A percentile compares a stretch with the other conserved stretches of the same genome.
phyloP scores from a whole-genome alignment of 2,797 vertebrate species.

The Bufotes viridis region DNA sequence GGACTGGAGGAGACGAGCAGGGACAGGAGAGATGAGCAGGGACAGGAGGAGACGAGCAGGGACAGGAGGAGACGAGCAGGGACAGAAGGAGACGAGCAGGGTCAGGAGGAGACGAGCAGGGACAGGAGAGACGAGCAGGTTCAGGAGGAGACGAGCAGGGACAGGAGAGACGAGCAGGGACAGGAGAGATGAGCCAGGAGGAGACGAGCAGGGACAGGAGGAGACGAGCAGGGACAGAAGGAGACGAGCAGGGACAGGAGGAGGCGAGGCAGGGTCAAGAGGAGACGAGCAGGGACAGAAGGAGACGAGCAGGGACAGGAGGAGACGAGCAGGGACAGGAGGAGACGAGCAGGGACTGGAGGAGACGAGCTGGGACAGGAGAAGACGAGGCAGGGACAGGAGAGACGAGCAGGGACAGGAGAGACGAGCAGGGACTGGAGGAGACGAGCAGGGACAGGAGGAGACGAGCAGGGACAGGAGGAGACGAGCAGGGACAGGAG shows the following conservation, averaged over 20 bases:
- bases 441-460: not conserved
- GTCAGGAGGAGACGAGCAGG: too few relatives aligned
- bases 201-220: not conserved
- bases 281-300: not conserved
- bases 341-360: not conserved
- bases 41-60: not conserved
- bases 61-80: too few relatives aligned
- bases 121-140: not conserved
- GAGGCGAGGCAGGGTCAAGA: too few relatives aligned
- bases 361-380: too few relatives aligned
- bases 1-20: not conserved
- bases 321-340: not conserved
- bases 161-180: not conserved
- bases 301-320: not conserved
- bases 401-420: not conserved
- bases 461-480: not conserved
- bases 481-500: not conserved
- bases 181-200: not conserved
- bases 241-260: not conserved
- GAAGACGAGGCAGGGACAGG: not conserved
- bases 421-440: not conserved
- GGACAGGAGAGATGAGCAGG: too few relatives aligned
- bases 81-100: not conserved
- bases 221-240: not conserved
- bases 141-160: too few relatives aligned